A percentile compares a stretch with the other conserved stretches of the same genome.
phyloP scores from a whole-genome alignment of 2,888 invertebrate genomes.

The Aleiodes alternator region DNA sequence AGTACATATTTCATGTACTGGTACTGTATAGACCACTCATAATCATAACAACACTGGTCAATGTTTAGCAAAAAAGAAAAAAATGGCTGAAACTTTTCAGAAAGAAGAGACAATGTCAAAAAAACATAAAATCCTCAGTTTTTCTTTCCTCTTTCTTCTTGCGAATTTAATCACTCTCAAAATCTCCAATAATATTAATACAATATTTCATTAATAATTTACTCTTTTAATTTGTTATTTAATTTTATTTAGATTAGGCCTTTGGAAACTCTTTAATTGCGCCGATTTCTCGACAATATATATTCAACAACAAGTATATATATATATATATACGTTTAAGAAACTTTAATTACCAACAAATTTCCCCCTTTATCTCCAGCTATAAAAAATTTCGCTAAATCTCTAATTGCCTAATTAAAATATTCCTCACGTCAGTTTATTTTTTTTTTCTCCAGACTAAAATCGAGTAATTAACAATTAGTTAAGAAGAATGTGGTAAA shows the following conservation, averaged over 20 bases:
- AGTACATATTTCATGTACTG: too few relatives aligned
- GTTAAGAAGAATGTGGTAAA: too few relatives aligned
- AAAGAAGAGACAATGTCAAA: not conserved
- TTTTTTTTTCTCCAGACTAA: too few relatives aligned
- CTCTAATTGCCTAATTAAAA: not conserved
- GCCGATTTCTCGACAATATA: slow-evolving; percentile 1
- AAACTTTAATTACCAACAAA: not conserved
- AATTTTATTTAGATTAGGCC: slow-evolving; percentile 48
- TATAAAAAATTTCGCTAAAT: not conserved
- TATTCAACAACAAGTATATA: slow-evolving; percentile 3
- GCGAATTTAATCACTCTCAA: too few relatives aligned
- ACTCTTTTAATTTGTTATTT: too few relatives aligned
- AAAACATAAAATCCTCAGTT: not conserved
- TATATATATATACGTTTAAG: not conserved
- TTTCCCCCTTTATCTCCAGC: not conserved
- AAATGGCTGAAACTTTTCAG: not conserved
- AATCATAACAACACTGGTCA: not conserved
- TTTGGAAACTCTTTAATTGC: slow-evolving; percentile 57
- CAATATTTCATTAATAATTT: too few relatives aligned
- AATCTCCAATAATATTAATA: too few relatives aligned
- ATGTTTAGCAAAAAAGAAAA: not conserved
- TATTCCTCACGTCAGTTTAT: too few relatives aligned
- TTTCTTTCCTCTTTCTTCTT: too few relatives aligned
- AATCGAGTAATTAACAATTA: too few relatives aligned
- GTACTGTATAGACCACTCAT: too few relatives aligned